A percentile compares a stretch with the other conserved stretches of the same genome.
Conservation (phyloP, 2,888 invertebrate genomes). For the Rhagonycha lutea region DNA sequence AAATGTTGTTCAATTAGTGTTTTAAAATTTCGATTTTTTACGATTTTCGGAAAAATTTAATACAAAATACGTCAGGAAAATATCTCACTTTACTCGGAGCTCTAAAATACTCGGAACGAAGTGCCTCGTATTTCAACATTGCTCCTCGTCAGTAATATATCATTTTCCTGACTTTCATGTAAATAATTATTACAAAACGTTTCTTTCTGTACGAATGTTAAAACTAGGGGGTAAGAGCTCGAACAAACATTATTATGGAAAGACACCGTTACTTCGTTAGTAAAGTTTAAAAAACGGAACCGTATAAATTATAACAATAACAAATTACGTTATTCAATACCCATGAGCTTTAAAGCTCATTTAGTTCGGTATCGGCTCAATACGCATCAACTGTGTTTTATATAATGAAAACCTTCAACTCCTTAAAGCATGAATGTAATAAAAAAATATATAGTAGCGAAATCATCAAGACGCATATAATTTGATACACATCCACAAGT, state of each 20-base stretch:
- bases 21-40: no score
- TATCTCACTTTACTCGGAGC: no score
- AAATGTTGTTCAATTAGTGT: no score
- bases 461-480: background rate
- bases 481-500: background rate
- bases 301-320: background rate
- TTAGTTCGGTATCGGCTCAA: background rate
- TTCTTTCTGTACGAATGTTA: background rate
- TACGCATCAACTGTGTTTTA: background rate
- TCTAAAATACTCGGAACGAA: no score
- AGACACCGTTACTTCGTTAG: background rate
- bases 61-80: no score
- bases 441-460: background rate
- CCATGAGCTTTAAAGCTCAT: background rate
- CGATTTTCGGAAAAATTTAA: no score
- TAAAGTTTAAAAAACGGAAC: background rate
- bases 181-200: no score
- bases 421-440: background rate
- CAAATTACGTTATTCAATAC: background rate
- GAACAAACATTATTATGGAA: background rate
- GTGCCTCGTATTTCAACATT: no score
- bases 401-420: background rate
- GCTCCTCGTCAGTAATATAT: no score
- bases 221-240: background rate
- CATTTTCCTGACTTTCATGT: no score